Base-by-base conservation (phyloP, 2,888 invertebrate species). In the Meandrusa payeni region DNA sequence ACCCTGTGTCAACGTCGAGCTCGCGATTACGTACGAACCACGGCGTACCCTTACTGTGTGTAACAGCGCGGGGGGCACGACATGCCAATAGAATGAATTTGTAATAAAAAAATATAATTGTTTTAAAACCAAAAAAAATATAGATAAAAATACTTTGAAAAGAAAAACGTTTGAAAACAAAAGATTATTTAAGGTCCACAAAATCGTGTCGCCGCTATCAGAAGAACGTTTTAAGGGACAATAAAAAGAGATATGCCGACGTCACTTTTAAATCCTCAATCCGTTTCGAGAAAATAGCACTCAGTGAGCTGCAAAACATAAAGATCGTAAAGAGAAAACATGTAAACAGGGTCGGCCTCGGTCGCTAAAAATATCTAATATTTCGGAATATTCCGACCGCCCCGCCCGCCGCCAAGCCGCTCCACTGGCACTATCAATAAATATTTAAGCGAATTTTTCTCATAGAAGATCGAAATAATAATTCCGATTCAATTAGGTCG, bases 311-410 rank as follows among this genome's bases (percentile, higher is more conserved):
- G 54, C 61, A 64, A 65, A 73, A 71, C 67, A 71, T 63, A 62
- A 57, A 64, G 58, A 52, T 70, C 71, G 74, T 76, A 67, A 73
- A 69, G 63, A 55, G 65, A 64, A 69, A 75, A 73, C 66, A 74
- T 75, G 77, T 83, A 83, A 83, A 85, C 86, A 85, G 74, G 69
- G 64, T 52, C 74, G 78, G 57, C 85, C 85, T 82, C 83, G 78
- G 31, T 11, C 29, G 64, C 76, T 79, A 81, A 76, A 82, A 75
- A 81, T 83, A 85, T 52, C 47, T 44, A 59, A 70, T 69, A 74
- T 76, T 78, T 76, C 69, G 69, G 77, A 77, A 81, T 79, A 79
- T 78, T 81, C 74, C 72, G 57, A 59, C 64, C 59, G 13, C 3
- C 50, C 62, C 58, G 59, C 48, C 57, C 59, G 54, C 48, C 59